phyloP scores from a whole-genome alignment of 1,140 invertebrate genomes.

The Cydia strobilella region DNA sequence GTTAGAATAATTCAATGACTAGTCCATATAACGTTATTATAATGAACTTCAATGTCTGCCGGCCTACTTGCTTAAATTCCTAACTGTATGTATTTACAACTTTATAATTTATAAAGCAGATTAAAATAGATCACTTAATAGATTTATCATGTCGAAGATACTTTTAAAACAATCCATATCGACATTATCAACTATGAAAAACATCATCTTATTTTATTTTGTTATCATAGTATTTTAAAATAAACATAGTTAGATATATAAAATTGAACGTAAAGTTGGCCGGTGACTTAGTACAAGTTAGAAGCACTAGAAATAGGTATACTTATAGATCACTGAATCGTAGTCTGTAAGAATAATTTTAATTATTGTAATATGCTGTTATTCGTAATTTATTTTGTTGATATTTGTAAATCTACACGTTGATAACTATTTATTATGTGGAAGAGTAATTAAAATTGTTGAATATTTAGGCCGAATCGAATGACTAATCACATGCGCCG shows the following conservation, averaged over 20 bases:
- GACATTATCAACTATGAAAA: background rate
- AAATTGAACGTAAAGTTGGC: constrained; percentile 38
- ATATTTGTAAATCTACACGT: constrained; percentile 80
- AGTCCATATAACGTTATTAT: constrained; percentile 78
- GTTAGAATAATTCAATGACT: constrained; percentile 79
- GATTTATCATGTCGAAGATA: background rate
- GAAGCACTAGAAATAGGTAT: constrained; percentile 60
- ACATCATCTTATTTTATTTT: background rate
- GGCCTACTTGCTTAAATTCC: constrained; percentile 41
- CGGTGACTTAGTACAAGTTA: constrained; percentile 73
- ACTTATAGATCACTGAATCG: constrained; percentile 59
- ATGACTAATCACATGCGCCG: constrained; percentile 46
- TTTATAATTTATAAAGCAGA: background rate
- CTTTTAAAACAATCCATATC: background rate
- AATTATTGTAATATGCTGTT: constrained; percentile 76
- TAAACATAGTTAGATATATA: background rate
- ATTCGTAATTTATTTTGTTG: constrained; percentile 80
- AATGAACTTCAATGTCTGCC: constrained; percentile 67
- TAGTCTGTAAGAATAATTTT: constrained; percentile 67
- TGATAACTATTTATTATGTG: constrained; percentile 79
- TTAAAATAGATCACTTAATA: constrained; percentile 30
- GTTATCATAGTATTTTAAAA: background rate
- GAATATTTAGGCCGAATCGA: constrained; percentile 71
- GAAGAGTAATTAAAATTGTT: constrained; percentile 77
- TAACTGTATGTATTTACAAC: background rate